Evolutionary conservation across 2,888 invertebrate genomes (phyloP).

Genomic region (Sphecodes monilicornis): DNA sequence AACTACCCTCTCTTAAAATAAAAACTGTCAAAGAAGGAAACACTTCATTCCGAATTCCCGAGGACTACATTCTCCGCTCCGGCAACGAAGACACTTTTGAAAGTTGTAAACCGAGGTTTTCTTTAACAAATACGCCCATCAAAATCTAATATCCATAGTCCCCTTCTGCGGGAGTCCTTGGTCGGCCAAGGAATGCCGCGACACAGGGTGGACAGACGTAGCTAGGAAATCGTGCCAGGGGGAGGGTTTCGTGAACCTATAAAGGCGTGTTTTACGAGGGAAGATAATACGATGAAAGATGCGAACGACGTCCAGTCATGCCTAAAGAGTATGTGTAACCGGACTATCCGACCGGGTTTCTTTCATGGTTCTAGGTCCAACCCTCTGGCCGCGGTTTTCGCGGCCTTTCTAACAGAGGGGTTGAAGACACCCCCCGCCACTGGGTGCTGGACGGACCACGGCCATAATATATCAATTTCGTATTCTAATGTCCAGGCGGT

Average conservation of each 20-base stretch:
- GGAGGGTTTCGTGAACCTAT: constrained; percentile 72
- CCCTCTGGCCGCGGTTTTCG: constrained; percentile 63
- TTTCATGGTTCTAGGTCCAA: constrained; percentile 67
- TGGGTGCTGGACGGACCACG: constrained; percentile 41
- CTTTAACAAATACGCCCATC: constrained; percentile 50
- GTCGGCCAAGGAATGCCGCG: constrained; percentile 6
- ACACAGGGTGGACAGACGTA: constrained; percentile 11
- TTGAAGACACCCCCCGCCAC: constrained; percentile 30
- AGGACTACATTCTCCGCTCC: neutral
- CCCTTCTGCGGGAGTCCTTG: neutral
- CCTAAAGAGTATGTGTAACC: constrained; percentile 81
- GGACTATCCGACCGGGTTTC: constrained; percentile 74
- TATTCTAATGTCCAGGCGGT: constrained; percentile 84
- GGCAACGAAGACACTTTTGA: neutral
- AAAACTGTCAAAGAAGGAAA: neutral
- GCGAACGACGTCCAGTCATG: constrained; percentile 82
- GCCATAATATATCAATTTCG: constrained; percentile 84
- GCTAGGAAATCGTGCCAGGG: neutral
- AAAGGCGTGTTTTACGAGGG: constrained; percentile 83
- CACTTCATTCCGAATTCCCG: neutral
- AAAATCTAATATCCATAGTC: constrained; percentile 58
- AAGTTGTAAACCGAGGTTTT: constrained; percentile 38
- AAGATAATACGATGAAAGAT: constrained; percentile 84
- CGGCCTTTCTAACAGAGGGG: constrained; percentile 51
- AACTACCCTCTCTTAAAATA: neutral